phyloP scores from a whole-genome alignment of 30 jellyfish, hydroid and myxozoan genomes.

The Hydractinia echinata region DNA sequence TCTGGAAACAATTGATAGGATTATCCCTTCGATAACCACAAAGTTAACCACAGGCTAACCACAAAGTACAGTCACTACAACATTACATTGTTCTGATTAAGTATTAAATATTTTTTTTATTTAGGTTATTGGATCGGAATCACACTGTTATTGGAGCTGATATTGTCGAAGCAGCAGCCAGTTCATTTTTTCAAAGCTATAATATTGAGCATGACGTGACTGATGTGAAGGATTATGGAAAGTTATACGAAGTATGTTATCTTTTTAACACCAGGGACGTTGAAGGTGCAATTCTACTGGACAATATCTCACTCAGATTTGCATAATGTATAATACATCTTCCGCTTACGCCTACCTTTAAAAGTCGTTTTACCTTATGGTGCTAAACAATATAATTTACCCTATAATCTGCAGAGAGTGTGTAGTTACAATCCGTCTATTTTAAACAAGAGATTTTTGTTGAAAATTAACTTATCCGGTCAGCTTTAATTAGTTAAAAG shows the following conservation, averaged over 20 bases:
- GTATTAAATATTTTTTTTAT: neutral
- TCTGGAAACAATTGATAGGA: too few relatives aligned
- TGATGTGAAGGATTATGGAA: conserved; percentile 10
- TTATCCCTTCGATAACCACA: too few relatives aligned
- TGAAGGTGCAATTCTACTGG: neutral
- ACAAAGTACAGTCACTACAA: neutral
- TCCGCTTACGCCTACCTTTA: neutral
- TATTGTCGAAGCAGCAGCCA: conserved; percentile 48
- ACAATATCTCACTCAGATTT: neutral
- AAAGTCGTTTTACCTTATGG: neutral
- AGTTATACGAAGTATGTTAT: neutral
- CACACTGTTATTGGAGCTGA: conserved; percentile 73
- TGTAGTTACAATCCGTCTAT: too few relatives aligned
- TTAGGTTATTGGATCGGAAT: conserved; percentile 53
- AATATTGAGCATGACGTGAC: conserved; percentile 38
- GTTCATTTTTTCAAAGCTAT: conserved; percentile 38
- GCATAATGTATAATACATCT: neutral
- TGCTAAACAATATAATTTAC: neutral
- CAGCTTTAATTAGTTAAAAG: too few relatives aligned
- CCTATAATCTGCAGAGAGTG: too few relatives aligned
- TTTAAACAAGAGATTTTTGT: too few relatives aligned
- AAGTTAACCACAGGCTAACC: too few relatives aligned
- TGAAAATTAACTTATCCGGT: too few relatives aligned
- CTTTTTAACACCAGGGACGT: too few relatives aligned
- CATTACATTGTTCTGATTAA: neutral